A percentile compares a stretch with the other conserved stretches of the same genome.
Evolutionary conservation across 2,888 invertebrate species (phyloP).

Genomic region (Lithophane socia): DNA sequence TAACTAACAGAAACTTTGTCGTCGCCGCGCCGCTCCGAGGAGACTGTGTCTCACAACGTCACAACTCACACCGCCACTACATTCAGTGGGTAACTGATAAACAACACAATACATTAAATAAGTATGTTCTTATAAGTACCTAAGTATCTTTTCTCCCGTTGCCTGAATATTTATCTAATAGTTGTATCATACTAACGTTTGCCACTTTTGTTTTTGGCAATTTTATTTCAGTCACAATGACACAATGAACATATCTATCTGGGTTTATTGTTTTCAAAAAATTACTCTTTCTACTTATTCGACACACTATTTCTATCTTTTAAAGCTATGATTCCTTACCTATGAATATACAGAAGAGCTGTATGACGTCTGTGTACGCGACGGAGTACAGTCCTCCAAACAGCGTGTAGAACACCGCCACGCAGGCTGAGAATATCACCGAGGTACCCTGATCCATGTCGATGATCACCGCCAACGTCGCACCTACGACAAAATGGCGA

Average conservation of each 20-base stretch:
- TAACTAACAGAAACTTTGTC: not conserved
- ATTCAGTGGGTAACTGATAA: not conserved
- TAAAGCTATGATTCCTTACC: conserved; percentile 40
- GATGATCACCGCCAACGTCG: conserved; percentile 98
- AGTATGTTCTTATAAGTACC: not conserved
- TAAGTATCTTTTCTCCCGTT: not conserved
- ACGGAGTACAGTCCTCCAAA: conserved; percentile 99
- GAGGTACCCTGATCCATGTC: conserved; percentile 98
- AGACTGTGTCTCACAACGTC: too few relatives aligned
- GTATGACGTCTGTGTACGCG: conserved; percentile 99
- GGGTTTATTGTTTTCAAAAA: not conserved
- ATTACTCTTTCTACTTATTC: not conserved
- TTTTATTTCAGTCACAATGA: not conserved
- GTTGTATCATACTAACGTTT: not conserved
- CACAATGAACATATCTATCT: not conserved
- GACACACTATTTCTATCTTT: not conserved
- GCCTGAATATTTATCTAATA: not conserved
- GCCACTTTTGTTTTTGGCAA: not conserved
- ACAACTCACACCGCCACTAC: not conserved
- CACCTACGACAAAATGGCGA: conserved; percentile 90
- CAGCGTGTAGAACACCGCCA: conserved; percentile 99
- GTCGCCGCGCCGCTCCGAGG: too few relatives aligned
- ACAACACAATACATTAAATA: not conserved
- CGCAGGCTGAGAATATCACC: conserved; percentile 98
- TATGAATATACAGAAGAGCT: conserved; percentile 99